Base-by-base conservation (phyloP, 1,140 invertebrate genomes). In the Rhyzopertha dominica region DNA sequence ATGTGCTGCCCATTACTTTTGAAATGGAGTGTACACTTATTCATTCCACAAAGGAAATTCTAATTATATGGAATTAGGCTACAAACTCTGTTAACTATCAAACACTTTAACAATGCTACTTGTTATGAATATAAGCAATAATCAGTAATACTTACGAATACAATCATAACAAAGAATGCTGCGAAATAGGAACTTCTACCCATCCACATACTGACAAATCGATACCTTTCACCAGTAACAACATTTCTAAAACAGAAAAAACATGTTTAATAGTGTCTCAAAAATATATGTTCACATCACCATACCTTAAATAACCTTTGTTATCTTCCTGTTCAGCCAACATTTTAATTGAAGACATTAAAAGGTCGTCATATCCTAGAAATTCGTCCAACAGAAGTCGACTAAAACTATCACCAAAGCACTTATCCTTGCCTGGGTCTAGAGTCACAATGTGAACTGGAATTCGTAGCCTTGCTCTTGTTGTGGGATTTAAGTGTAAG, bases 121-220 rank as follows among this genome's bases (percentile, higher is more conserved):
- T n/a, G n/a, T n/a, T n/a, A n/a, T n/a, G n/a, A n/a, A n/a, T n/a
- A n/a, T n/a, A n/a, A n/a, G n/a, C n/a, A n/a, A n/a, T n/a, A n/a
- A n/a, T n/a, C n/a, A n/a, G n/a, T n/a, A 31, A 48, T 74, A 95
- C 94, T 91, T 80, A 98, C 95, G 81, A 98, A 99, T 19, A 98
- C 78, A 10, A 99, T 76, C 96, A 99, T 98, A 32, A 98, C 92
- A 66, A 95, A 85, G 59, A 93, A 88, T 5, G 96, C 94, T 20
- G 89, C 87, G 23, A 98, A 73, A 65, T 98, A 99, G 12, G 88
- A 88, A 36, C 82, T 88, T 57, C 90, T 80, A 2, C 92, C 87
- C 74, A 95, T 94, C 87, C 93, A 91, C 81, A 95, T 90, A 54
- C 87, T 94, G 14, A 98, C 92, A 73, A 99, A 99, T 48, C 95